Percentiles rank a stretch among this genome's conserved stretches.
These are phyloP conservation scores for Drosophila subquinaria DNA, from an alignment of 2,888 invertebrate species.

Conservation along the genomic window DNA sequence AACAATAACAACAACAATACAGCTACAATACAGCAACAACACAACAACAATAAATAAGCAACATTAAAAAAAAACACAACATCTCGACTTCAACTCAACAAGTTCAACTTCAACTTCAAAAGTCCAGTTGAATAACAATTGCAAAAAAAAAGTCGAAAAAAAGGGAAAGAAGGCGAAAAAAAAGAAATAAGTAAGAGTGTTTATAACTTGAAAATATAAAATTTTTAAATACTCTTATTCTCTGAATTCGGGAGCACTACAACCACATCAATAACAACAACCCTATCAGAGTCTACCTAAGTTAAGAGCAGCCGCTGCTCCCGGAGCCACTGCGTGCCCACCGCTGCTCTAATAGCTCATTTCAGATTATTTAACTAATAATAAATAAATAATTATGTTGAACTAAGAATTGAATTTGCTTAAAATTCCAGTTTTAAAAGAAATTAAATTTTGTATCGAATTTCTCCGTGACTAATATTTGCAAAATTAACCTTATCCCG, in stretches of 20 bases:
- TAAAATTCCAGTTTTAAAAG: too few relatives aligned
- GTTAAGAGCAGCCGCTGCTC: too few relatives aligned
- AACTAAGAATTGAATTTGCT: too few relatives aligned
- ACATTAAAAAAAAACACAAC: conserved; percentile 28
- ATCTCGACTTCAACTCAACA: conserved; percentile 51
- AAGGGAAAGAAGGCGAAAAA: not conserved
- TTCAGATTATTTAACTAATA: not conserved
- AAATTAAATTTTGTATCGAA: too few relatives aligned
- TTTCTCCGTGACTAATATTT: not conserved
- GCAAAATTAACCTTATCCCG: not conserved
- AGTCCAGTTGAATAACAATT: conserved; percentile 69
- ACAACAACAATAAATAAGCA: conserved; percentile 25
- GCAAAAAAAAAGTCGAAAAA: conserved; percentile 35
- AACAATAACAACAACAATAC: conserved; percentile 23
- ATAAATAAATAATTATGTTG: not conserved
- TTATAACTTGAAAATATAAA: not conserved
- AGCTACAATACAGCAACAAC: conserved; percentile 7
- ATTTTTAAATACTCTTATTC: not conserved
- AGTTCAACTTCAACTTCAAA: conserved; percentile 75
- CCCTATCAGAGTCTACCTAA: too few relatives aligned
- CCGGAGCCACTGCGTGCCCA: too few relatives aligned
- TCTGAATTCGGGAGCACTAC: too few relatives aligned
- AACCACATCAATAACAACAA: too few relatives aligned
- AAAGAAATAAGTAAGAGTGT: conserved; percentile 4
- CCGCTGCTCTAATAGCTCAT: too few relatives aligned